Evolutionary conservation across 2,797 vertebrate species (phyloP).

Genomic region (Lagodon rhomboides): DNA sequence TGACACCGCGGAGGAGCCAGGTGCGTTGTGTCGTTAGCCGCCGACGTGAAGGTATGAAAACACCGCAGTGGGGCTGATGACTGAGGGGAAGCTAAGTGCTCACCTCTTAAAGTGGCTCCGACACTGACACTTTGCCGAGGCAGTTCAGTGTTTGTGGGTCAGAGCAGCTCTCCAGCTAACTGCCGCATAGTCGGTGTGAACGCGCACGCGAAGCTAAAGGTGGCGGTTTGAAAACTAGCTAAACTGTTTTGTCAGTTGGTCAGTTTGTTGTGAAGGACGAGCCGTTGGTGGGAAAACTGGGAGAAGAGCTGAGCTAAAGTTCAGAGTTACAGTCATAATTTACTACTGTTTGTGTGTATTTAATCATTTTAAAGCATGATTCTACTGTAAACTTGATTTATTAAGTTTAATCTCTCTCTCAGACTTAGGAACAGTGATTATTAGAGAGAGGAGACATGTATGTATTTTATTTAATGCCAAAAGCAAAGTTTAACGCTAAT

Average conservation of each 20-base stretch:
- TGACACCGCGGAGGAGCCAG: conserved; percentile 21
- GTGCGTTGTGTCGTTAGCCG: conserved; percentile 2
- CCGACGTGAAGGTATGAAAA: not conserved
- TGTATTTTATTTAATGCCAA: not conserved
- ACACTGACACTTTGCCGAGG: not conserved
- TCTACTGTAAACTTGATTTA: no score
- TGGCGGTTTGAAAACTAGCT: conserved; percentile 3
- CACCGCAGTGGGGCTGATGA: conserved; percentile 33
- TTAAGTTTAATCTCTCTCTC: not conserved
- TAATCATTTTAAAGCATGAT: no score
- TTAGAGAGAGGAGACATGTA: not conserved
- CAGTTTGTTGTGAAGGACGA: not conserved
- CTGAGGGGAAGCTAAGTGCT: not conserved
- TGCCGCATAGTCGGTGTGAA: conserved; percentile 47
- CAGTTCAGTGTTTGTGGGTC: not conserved
- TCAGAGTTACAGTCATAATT: not conserved
- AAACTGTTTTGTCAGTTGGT: no score
- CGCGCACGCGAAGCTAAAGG: not conserved
- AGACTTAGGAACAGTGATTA: not conserved
- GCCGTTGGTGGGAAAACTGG: no score
- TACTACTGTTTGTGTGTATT: not conserved
- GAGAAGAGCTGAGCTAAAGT: not conserved
- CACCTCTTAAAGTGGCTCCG: not conserved
- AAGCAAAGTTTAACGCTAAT: not conserved
- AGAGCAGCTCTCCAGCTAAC: conserved; percentile 29